Conservation (phyloP, 2,797 vertebrate species). For the Intellagama lesueurii region DNA sequence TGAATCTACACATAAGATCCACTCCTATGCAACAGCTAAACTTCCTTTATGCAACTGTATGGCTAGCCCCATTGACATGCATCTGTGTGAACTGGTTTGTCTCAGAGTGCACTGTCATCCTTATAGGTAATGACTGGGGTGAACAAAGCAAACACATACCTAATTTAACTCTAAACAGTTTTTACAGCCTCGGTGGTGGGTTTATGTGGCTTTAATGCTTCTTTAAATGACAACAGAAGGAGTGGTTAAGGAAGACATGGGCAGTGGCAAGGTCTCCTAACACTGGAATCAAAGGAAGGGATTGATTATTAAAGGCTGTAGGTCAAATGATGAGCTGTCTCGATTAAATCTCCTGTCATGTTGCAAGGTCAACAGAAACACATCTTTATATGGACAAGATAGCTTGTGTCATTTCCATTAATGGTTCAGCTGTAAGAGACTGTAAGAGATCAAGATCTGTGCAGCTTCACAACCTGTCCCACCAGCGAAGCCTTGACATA, state of each 20-base stretch:
- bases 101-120: background rate
- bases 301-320: background rate
- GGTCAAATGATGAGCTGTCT: background rate
- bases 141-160: background rate
- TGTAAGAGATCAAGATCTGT: background rate
- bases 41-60: background rate
- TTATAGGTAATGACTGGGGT: background rate
- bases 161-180: background rate
- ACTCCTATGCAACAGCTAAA: background rate
- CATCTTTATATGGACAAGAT: background rate
- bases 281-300: background rate
- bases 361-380: background rate
- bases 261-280: background rate
- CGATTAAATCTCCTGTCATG: background rate
- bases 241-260: background rate
- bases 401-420: background rate
- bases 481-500: background rate
- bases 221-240: background rate
- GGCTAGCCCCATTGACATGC: background rate
- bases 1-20: background rate
- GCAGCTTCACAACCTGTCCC: no score
- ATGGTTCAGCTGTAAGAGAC: background rate
- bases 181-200: background rate
- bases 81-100: background rate
- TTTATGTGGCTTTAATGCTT: background rate